Conservation (phyloP, 2,797 vertebrate species). For the Peromyscus nudipes region DNA sequence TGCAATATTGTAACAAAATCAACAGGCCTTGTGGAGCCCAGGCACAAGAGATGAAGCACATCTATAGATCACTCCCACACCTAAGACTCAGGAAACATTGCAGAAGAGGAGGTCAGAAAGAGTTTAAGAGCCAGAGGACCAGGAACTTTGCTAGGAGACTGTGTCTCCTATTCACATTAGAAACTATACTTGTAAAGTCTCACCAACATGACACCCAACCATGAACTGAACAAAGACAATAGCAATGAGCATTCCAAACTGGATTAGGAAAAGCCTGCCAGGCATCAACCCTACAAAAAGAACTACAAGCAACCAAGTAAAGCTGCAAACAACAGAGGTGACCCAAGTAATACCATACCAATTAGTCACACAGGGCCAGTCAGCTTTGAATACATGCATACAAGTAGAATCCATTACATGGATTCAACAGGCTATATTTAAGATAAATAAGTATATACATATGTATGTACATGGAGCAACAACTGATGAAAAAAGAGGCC, state of each 20-base stretch:
- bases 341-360: neutral
- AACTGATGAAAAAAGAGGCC: neutral
- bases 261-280: neutral
- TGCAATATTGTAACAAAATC: constrained; percentile 14
- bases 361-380: neutral
- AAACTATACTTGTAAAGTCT: neutral
- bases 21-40: neutral
- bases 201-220: neutral
- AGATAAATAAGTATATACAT: too few species aligned
- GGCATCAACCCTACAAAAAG: neutral
- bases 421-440: neutral
- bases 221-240: neutral
- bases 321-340: neutral
- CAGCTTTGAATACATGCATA: neutral
- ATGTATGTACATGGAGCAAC: neutral
- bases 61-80: neutral
- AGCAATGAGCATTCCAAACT: neutral
- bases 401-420: too few species aligned
- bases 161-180: neutral
- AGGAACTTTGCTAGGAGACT: too few species aligned
- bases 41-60: neutral
- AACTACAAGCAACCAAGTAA: neutral
- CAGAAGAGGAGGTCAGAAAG: neutral
- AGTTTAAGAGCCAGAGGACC: too few species aligned
- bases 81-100: neutral